phyloP scores from a whole-genome alignment of 2,797 vertebrate genomes.

The Hemibagrus guttatus region DNA sequence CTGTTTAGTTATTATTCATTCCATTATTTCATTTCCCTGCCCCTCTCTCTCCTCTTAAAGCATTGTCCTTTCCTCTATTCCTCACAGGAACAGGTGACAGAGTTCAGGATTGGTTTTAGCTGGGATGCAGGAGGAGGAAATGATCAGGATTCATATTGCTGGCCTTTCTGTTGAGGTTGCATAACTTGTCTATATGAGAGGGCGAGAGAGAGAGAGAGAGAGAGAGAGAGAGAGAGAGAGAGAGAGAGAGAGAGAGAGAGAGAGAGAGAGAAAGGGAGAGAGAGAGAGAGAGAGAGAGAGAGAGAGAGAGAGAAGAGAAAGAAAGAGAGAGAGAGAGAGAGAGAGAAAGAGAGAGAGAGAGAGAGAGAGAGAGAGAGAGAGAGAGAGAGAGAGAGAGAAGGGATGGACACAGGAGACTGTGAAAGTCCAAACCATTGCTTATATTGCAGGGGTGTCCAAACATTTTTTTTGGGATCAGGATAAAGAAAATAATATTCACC shows the following conservation, averaged over 20 bases:
- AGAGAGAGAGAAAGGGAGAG: slow-evolving; percentile 22
- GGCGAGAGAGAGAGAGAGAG: slow-evolving; percentile 18
- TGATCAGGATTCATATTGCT: slow-evolving; percentile 50
- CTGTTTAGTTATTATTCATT: slow-evolving; percentile 57
- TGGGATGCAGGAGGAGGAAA: slow-evolving; percentile 26
- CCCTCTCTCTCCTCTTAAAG: slow-evolving; percentile 52
- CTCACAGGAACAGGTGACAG: not conserved
- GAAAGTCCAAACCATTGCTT: slow-evolving; percentile 45
- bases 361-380: slow-evolving; percentile 20
- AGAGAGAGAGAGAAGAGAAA: slow-evolving; percentile 28
- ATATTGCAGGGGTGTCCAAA: slow-evolving; percentile 35
- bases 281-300: slow-evolving; percentile 28
- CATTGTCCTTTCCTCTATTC: not conserved
- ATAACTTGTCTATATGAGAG: slow-evolving; percentile 35
- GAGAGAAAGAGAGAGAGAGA: slow-evolving; percentile 29
- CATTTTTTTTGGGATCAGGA: not conserved
- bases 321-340: slow-evolving; percentile 19
- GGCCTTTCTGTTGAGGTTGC: slow-evolving; percentile 49
- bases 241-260: slow-evolving; percentile 31
- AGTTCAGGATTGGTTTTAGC: slow-evolving; percentile 20
- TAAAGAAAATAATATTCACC: not conserved
- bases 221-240: slow-evolving; percentile 29
- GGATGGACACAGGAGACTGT: slow-evolving; percentile 25
- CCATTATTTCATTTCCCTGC: slow-evolving; percentile 29
- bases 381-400: slow-evolving; percentile 25